Base-by-base conservation (phyloP, 2,888 invertebrate genomes). In the Caenorhabditis japonica region DNA sequence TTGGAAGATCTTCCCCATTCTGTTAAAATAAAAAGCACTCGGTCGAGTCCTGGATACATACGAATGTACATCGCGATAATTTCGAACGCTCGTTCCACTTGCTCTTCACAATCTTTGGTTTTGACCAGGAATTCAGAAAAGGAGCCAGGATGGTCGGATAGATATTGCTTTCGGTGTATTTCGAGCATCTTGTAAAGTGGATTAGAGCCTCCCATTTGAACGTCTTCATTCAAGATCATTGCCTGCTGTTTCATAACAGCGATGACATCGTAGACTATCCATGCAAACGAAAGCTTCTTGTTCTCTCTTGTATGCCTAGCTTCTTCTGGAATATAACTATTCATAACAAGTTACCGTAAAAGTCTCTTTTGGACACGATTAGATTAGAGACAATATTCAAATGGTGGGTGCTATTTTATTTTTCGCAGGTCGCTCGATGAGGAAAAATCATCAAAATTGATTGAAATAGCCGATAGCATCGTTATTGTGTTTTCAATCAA, bases 201-300 rank as follows among this genome's bases (percentile, higher is more conserved):
- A 46, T 73, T 73, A 7, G 41, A 21, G 12, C 73, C 66, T 13
- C 56, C 56, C 33, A 73, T 51, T 1, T 4, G 17, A 12, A 60
- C 23, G 3, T 55, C 56, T n/a, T 66, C 61, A 10, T 34, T 33
- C 5, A 47, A 2, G 4, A 72, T 33, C 30, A 21, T 49, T 13
- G 25, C n/a, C 8, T 52, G 12, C 21, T 69, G 55, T 43, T 74
- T 75, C 21, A 77, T 58, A 30, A 49, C 38, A 12, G 72, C 72
- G 17, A 77, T 44, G 17, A 77, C 49, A 25, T 77, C 77, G 34
- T 64, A 77, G n/a, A 52, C 61, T 3, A 66, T 21, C 77, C 77
- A 77, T 0, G 72, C 72, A 25, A 77, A 77, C 17, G 77, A 77
- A 2, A 77, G 44, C 19, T 71, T 71, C 41, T 71, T 75, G 51